phyloP scores from a whole-genome alignment of 2,797 vertebrate genomes.

The Gymnopithys bicolor region DNA sequence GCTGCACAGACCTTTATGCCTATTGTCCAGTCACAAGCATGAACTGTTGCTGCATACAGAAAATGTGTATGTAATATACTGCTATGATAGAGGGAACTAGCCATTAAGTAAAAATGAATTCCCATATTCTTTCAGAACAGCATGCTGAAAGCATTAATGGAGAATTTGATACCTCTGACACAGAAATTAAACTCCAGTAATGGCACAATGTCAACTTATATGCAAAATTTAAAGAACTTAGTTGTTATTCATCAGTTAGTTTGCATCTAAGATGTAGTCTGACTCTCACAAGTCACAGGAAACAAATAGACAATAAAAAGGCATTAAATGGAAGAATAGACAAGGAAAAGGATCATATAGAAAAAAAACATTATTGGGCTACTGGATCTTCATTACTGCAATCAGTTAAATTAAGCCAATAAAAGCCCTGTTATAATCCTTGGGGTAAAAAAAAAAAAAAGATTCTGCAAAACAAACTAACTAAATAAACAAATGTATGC shows the following conservation, averaged over 20 bases:
- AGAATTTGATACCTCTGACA: not conserved
- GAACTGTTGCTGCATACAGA: not conserved
- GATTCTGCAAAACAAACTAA: not conserved
- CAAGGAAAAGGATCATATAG: not conserved
- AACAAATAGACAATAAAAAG: not conserved
- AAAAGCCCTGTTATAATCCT: not conserved
- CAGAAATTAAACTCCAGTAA: not conserved
- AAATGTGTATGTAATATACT: not conserved
- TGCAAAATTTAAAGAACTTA: not conserved
- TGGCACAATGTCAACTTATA: not conserved
- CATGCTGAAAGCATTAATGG: not conserved
- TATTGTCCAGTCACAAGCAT: not conserved
- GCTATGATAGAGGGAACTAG: not conserved
- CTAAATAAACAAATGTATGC: not conserved
- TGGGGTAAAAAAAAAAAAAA: not conserved
- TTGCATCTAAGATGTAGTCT: not conserved
- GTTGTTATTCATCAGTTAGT: not conserved
- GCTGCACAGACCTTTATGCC: not conserved
- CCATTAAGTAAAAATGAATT: not conserved
- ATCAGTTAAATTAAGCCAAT: not conserved
- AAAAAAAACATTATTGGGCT: not conserved
- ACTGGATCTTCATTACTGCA: not conserved
- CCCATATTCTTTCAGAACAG: not conserved
- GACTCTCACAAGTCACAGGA: not conserved
- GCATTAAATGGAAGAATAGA: not conserved